Conservation (phyloP, 2,113 vertebrate genomes). For the Picathartes gymnocephalus region DNA sequence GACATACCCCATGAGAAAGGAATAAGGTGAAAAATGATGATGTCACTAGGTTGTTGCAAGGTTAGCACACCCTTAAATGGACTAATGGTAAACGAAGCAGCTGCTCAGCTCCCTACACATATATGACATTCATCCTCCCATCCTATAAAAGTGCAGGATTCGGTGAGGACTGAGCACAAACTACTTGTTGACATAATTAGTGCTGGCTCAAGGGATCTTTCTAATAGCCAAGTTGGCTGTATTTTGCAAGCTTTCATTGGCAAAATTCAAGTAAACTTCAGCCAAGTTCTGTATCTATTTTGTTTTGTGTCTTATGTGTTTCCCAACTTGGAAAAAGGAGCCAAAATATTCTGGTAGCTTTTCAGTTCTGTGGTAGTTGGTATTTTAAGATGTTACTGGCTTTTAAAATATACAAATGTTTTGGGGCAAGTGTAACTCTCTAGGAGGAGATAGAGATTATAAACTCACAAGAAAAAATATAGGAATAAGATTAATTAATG, state of each 20-base stretch:
- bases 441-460: constrained; percentile 3
- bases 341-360: constrained; percentile 58
- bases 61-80: constrained; percentile 89
- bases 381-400: constrained; percentile 55
- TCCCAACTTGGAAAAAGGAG: constrained; percentile 49
- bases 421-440: neutral
- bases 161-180: constrained; percentile 60
- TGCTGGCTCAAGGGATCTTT: constrained; percentile 62
- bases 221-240: constrained; percentile 75
- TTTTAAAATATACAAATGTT: constrained; percentile 61
- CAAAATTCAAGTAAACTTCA: constrained; percentile 73
- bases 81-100: constrained; percentile 73
- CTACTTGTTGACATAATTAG: constrained; percentile 83
- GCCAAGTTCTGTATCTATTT: constrained; percentile 79
- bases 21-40: constrained; percentile 82
- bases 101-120: constrained; percentile 61
- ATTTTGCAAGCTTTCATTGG: constrained; percentile 70
- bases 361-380: constrained; percentile 58
- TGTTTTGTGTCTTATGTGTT: constrained; percentile 55
- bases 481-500: constrained; percentile 62
- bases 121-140: constrained; percentile 3
- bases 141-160: constrained; percentile 29
- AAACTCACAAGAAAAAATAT: constrained; percentile 25
- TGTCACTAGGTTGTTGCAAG: constrained; percentile 85
- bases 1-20: constrained; percentile 59